phyloP scores from a whole-genome alignment of 2,888 invertebrate genomes.

The Torymus tubicola region DNA sequence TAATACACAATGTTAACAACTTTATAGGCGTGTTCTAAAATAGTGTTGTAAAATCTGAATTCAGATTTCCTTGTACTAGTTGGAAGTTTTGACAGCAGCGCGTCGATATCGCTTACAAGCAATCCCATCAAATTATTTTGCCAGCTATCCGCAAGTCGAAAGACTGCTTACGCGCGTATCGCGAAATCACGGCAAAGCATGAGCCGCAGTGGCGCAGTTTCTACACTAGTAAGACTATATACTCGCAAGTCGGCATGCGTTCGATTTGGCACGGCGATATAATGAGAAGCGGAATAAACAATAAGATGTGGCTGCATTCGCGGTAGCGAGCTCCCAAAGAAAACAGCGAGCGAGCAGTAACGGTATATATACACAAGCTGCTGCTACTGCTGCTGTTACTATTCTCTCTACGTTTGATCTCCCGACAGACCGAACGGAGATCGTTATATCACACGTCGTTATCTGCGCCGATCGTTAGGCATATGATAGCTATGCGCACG shows the following conservation, averaged over 20 bases:
- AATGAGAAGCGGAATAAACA: constrained; percentile 58
- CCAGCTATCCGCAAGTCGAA: neutral
- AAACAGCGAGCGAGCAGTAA: constrained; percentile 58
- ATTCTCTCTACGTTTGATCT: constrained; percentile 61
- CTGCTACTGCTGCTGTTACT: constrained; percentile 48
- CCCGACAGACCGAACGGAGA: constrained; percentile 64
- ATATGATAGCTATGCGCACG: neutral
- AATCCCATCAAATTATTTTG: constrained; percentile 15
- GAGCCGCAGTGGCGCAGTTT: neutral
- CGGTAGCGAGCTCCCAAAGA: constrained; percentile 25
- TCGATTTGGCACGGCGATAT: constrained; percentile 4
- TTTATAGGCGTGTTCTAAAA: too few relatives aligned
- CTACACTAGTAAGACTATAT: neutral
- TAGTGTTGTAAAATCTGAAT: too few relatives aligned
- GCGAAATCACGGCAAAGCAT: neutral
- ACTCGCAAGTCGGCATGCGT: too few relatives aligned
- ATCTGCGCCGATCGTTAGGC: constrained; percentile 66
- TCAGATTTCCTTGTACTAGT: too few relatives aligned
- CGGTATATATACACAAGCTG: constrained; percentile 59
- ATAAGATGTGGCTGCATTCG: constrained; percentile 39
- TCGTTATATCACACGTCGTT: constrained; percentile 71
- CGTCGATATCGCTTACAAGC: too few relatives aligned
- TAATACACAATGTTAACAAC: too few relatives aligned
- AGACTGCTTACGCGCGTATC: neutral
- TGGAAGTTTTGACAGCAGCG: too few relatives aligned